Percentiles rank a stretch among this genome's conserved stretches.
phyloP scores from a whole-genome alignment of 2,888 invertebrate genomes.

The Orthonychiurus folsomi region DNA sequence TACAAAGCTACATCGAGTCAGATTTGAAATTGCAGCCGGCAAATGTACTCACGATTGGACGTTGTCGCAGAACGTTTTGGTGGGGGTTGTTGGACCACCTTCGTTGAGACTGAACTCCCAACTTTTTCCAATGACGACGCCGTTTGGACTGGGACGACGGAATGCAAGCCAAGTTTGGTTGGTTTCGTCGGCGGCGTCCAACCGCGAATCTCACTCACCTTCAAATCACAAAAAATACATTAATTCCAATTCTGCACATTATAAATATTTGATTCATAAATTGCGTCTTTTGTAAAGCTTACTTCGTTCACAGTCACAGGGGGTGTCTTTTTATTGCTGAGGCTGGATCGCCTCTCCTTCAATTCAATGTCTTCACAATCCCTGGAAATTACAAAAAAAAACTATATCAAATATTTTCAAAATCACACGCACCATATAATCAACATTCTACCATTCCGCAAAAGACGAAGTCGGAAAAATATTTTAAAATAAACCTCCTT shows the following conservation, averaged over 20 bases:
- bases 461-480: no score
- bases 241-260: not conserved
- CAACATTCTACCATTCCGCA: no score
- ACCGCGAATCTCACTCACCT: constrained; percentile 7
- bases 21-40: not conserved
- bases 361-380: not conserved
- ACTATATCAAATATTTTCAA: not conserved
- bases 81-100: constrained; percentile 26
- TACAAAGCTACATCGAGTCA: no score
- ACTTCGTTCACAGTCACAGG: not conserved
- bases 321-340: not conserved
- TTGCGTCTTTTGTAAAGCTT: not conserved
- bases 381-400: not conserved
- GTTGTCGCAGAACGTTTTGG: constrained; percentile 17
- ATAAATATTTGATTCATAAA: not conserved
- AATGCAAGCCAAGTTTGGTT: constrained; percentile 20
- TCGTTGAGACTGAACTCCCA: constrained; percentile 27
- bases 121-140: constrained; percentile 37
- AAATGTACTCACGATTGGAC: constrained; percentile 19
- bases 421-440: not conserved
- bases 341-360: not conserved
- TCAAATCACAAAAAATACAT: not conserved
- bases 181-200: not conserved
- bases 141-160: constrained; percentile 32
- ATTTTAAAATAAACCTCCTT: no score